Evolutionary conservation across 2,113 vertebrate species (phyloP), one percentile per base, ranked within the genome.

Genomic region (Petroica traversi): DNA sequence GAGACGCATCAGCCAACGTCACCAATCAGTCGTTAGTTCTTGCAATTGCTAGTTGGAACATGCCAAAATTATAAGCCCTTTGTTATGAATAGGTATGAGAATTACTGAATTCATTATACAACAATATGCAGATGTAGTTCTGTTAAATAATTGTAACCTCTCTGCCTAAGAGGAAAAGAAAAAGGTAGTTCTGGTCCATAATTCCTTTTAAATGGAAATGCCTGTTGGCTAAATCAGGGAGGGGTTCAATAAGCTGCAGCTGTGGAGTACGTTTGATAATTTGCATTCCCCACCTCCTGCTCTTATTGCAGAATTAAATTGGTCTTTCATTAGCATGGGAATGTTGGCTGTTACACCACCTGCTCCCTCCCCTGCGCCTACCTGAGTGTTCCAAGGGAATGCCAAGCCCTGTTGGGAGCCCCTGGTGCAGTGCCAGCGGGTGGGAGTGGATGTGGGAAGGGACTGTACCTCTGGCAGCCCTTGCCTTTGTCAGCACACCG

Each of bases 381-480:
- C 78, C 55, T 51, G 76, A 2, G 36, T 52, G 10, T 59, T 91
- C 55, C 22, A 3, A 19, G 41, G 91, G 3, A 10, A 31, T 31
- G 83, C 28, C 77, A 62, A 41, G 36, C 95, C 96, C 88, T 61
- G 85, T n/a, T 59, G 95, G 93, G 69, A 96, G 95, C 92, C 97
- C 88, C 95, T 33, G 94, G 95, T 91, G 91, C 58, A 7, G 81
- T 96, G 95, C 96, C 97, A 95, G 95, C 38, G 25, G 79, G 43
- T 72, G 66, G 91, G 85, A 95, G 76, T 97, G 83, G 95, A 88
- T 59, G 66, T 85, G 97, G 97, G 97, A 92, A 92, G 94, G 88
- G 46, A 68, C 87, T 36, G 92, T 71, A 90, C 97, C 94, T 96
- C 45, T 89, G 74, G 91, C 98, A 97, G 98, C 98, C 97, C 97